A percentile compares a stretch with the other conserved stretches of the same genome.
Conservation (phyloP, 2,113 vertebrate species). For the Arizona elegans region DNA sequence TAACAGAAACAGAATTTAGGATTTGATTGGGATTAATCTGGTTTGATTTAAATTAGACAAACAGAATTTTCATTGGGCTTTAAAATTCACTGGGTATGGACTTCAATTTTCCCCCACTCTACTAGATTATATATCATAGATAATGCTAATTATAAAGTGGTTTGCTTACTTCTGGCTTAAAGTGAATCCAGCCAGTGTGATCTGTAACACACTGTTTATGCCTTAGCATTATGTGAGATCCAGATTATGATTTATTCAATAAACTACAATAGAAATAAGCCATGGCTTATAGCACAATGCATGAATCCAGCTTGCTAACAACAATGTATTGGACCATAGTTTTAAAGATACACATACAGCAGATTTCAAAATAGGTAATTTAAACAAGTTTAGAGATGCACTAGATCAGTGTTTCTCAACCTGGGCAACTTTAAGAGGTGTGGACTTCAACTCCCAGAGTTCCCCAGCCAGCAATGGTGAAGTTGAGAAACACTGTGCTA, state of each 20-base stretch:
- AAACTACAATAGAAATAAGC: neutral
- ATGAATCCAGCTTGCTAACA: neutral
- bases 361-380: neutral
- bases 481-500: neutral
- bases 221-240: neutral
- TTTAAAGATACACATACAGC: neutral
- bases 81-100: neutral
- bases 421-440: neutral
- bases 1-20: conserved; percentile 2
- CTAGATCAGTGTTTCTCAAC: neutral
- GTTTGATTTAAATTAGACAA: neutral
- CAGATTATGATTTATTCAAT: neutral
- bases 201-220: neutral
- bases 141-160: neutral
- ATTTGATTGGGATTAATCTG: neutral
- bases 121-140: neutral
- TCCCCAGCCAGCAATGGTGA: neutral
- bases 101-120: neutral
- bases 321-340: neutral
- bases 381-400: neutral
- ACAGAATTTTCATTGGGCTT: neutral
- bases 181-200: neutral
- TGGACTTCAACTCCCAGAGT: neutral
- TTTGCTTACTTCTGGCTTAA: neutral
- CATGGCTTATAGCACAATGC: neutral